Base-by-base conservation (phyloP, 2,797 vertebrate species). In the Darevskia nairensis region DNA sequence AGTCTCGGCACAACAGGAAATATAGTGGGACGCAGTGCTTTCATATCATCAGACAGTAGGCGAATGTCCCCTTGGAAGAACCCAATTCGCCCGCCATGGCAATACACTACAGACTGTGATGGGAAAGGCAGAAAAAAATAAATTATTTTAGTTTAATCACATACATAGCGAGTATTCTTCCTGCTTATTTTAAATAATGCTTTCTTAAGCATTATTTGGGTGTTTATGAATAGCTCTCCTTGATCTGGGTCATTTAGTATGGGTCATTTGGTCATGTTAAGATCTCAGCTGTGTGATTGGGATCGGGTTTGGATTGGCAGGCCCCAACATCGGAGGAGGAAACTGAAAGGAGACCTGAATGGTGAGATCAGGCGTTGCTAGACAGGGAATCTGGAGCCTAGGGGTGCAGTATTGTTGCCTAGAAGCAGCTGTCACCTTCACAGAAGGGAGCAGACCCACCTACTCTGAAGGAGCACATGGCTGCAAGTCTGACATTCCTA, bases 11-110 rank as follows among this genome's bases (percentile, higher is more conserved):
- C 99, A 6, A 99, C 99, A 0, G 99, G 99, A 93, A 99, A 99
- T 91, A 99, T 98, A 90, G 99, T 99, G 23, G 99, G 99, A 29
- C 96, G 92, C 69, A 99, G 95, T 8, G 97, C 97, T 95, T 99
- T 99, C 99, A 99, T 99, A 78, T 99, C 99, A 0, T 99, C 99
- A 0, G 98, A 97, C n/a, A 99, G 96, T 78, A 99, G 98, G 2
- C 98, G 98, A 89, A 99, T 99, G 78, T 99, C 99, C 0, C 99
- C 99, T 95, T 99, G 99, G 89, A 99, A 99, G 95, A 99, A 99
- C 3, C 99, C 99, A 1, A 99, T 98, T 1, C 98, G 96, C 75
- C 99, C 99, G 23, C 99, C 99, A 0, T 99, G 99, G 94, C 98
- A 99, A 94, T 99, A 99, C 4, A 99, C 98, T 2, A 99, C 98